Conservation (phyloP, 2,797 vertebrate species). For the Poeciliopsis gracilis region DNA sequence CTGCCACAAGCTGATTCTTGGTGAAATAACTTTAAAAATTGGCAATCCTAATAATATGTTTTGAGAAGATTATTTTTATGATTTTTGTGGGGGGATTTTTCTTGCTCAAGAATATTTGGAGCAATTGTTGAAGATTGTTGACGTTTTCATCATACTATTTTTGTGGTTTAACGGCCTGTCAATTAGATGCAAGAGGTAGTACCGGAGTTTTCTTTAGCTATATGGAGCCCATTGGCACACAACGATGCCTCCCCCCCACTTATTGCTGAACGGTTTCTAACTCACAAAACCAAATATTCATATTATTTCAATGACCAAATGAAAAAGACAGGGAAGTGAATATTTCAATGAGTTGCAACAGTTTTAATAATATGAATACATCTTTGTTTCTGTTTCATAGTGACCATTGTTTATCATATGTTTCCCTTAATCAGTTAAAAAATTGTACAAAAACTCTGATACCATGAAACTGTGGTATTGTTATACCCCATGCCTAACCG, state of each 20-base stretch:
- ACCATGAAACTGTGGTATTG: neutral
- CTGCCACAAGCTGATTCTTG: constrained; percentile 23
- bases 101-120: constrained; percentile 7
- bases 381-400: neutral
- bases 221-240: neutral
- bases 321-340: neutral
- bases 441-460: neutral
- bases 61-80: neutral
- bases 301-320: neutral
- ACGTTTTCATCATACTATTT: neutral
- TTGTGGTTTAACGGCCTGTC: neutral
- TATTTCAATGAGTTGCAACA: neutral
- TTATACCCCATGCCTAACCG: neutral
- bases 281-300: neutral
- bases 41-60: constrained; percentile 13
- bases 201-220: neutral
- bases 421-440: neutral
- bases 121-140: neutral
- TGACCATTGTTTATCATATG: neutral
- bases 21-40: constrained; percentile 11
- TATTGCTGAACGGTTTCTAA: neutral
- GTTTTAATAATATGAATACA: neutral
- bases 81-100: constrained; percentile 27
- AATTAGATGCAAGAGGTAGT: neutral
- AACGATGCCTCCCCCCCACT: neutral